Base-by-base conservation (phyloP, 1,140 invertebrate species). In the Drosophila biarmipes region DNA sequence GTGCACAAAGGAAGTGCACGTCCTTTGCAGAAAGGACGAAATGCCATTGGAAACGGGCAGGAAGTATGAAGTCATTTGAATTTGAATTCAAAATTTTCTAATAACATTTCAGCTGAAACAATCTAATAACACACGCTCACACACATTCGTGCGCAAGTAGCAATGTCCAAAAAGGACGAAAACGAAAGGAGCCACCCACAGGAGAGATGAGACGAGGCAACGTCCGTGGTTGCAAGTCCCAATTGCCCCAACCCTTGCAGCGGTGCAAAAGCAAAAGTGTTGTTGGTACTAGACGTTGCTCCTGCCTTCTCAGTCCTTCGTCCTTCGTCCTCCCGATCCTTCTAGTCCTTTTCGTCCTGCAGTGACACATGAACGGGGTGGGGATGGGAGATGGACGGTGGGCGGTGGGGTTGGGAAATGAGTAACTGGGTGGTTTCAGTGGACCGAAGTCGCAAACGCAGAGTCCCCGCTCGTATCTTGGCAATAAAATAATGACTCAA, bases 401-500 rank as follows among this genome's bases (percentile, higher is more conserved):
- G 31, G 15, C 17, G 14, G n/a, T 49, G 19, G 35, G 8, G 19
- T 19, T 37, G 40, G 29, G 12, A 24, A 24, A 24, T n/a, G 15
- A 8, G 31, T 6, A 19, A 17, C 29, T 52, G 17, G 31, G 12
- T 29, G 38, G 24, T 10, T 21, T 8, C 21, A 19, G 58, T 17
- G 29, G 58, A 35, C 29, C 34, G 7, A 21, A 69, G 73, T 80
- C 72, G 75, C 29, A 31, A 31, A 66, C 78, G 67, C 84, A 82
- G 63, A 71, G 35, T 55, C 27, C 57, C 61, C 61, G 57, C 73
- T 66, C 77, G 80, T 90, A 80, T 90, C 86, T 90, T 85, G 86
- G 80, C 85, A 90, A 90, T 90, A 89, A 89, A 89, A 89, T 89
- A 89, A 89, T 89, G 84, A 89, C 84, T 89, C 84, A 89, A 89